A percentile compares a stretch with the other conserved stretches of the same genome.
These are phyloP conservation scores for Argyresthia albistria DNA, from an alignment of 2,888 invertebrate genomes.

Conservation along the genomic window DNA sequence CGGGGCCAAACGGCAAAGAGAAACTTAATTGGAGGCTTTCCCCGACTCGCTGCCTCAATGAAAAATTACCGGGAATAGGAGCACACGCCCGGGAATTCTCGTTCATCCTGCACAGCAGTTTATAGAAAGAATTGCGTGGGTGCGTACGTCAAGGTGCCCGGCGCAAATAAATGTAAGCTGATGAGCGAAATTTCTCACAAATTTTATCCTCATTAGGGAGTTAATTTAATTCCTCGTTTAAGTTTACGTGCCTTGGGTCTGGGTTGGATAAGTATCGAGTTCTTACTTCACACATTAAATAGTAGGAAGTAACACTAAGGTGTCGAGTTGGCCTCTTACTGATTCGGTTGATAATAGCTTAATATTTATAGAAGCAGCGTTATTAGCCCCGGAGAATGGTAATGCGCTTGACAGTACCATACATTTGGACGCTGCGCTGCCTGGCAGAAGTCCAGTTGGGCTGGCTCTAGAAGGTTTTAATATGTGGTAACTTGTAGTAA, in stretches of 20 bases:
- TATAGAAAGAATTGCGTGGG: constrained; percentile 21
- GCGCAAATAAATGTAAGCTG: constrained; percentile 52
- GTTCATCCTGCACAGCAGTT: constrained; percentile 44
- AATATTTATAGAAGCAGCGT: too few relatives aligned
- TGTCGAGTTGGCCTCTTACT: too few relatives aligned
- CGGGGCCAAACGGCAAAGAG: constrained; percentile 61
- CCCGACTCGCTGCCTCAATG: constrained; percentile 67
- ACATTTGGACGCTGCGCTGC: too few relatives aligned
- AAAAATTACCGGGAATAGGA: constrained; percentile 71
- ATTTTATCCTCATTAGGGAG: constrained; percentile 34
- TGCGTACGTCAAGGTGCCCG: constrained; percentile 32
- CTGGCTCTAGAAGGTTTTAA: too few relatives aligned
- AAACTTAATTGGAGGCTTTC: constrained; percentile 71
- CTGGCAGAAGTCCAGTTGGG: too few relatives aligned
- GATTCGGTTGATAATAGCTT: too few relatives aligned
- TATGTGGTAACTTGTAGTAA: too few relatives aligned
- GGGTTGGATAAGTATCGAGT: background rate
- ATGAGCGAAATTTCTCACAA: constrained; percentile 48
- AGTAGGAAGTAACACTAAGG: too few relatives aligned
- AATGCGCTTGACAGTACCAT: too few relatives aligned
- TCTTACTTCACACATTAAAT: too few relatives aligned
- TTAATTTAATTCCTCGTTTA: constrained; percentile 10
- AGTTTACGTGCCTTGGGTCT: background rate
- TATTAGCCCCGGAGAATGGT: too few relatives aligned
- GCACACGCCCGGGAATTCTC: constrained; percentile 63